phyloP scores from a whole-genome alignment of 1,140 invertebrate species.

The Tetragonula clypearis region DNA sequence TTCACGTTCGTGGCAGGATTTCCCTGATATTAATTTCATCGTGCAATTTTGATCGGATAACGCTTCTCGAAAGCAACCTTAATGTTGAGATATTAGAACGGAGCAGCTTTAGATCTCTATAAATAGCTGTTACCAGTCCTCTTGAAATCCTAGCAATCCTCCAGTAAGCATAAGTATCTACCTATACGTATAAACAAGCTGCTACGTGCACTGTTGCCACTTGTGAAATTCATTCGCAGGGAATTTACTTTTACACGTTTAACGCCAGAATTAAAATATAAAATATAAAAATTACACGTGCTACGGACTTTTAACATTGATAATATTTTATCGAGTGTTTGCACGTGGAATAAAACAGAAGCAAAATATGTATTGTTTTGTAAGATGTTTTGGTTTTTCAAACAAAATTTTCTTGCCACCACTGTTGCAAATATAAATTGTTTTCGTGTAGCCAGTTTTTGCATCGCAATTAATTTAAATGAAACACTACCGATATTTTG shows the following conservation, averaged over 20 bases:
- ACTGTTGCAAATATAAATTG: too few species aligned
- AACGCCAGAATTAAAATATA: too few species aligned
- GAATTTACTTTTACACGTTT: slow-evolving; percentile 29
- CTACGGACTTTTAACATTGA: too few species aligned
- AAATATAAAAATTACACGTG: too few species aligned
- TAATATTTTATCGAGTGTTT: too few species aligned
- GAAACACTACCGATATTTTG: too few species aligned
- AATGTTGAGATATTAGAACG: not conserved
- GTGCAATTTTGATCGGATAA: not conserved
- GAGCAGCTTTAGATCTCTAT: not conserved
- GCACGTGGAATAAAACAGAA: too few species aligned
- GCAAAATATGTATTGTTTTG: too few species aligned
- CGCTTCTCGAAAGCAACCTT: not conserved
- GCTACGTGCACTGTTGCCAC: slow-evolving; percentile 6
- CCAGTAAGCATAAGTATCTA: not conserved
- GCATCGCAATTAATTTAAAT: too few species aligned
- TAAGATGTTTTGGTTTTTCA: too few species aligned
- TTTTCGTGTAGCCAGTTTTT: too few species aligned
- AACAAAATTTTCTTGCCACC: too few species aligned
- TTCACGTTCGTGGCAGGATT: not conserved
- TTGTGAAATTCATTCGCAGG: slow-evolving; percentile 5
- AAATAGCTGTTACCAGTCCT: slow-evolving; percentile 30
- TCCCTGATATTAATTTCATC: not conserved
- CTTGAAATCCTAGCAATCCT: slow-evolving; percentile 8
- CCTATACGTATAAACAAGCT: not conserved